phyloP scores from a whole-genome alignment of 2,888 invertebrate species.

The Hemistola chrysoprasaria region DNA sequence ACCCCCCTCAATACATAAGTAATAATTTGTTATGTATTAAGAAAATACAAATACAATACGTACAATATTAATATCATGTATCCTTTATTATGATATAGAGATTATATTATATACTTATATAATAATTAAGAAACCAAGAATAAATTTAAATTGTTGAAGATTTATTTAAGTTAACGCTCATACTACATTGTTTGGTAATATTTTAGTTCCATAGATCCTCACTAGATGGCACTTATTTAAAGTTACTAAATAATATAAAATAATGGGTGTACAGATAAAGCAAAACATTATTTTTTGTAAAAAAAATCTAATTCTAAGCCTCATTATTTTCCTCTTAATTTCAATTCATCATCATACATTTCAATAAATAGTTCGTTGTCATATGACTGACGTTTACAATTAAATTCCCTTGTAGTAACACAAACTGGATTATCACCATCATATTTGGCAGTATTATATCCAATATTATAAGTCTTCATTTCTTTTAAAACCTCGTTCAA shows the following conservation, averaged over 20 bases:
- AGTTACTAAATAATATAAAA: neutral
- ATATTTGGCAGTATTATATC: constrained; percentile 51
- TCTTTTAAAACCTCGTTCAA: constrained; percentile 56
- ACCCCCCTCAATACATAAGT: too few species aligned
- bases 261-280: too few species aligned
- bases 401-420: constrained; percentile 47
- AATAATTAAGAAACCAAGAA: too few species aligned
- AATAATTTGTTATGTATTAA: too few species aligned
- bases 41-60: too few species aligned
- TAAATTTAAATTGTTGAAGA: too few species aligned
- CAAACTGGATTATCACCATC: constrained; percentile 59
- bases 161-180: too few species aligned
- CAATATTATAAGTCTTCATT: constrained; percentile 48
- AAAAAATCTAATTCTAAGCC: neutral
- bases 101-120: too few species aligned
- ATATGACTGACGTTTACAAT: constrained; percentile 51
- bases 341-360: constrained; percentile 39
- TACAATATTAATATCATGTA: too few species aligned
- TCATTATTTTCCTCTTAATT: constrained; percentile 10
- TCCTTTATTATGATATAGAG: too few species aligned
- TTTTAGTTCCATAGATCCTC: neutral
- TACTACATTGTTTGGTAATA: too few species aligned
- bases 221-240: constrained; percentile 21
- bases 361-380: constrained; percentile 48
- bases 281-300: too few species aligned